Evolutionary conservation across 2,888 invertebrate species (phyloP).

Genomic region (Dermolepida albohirtum): DNA sequence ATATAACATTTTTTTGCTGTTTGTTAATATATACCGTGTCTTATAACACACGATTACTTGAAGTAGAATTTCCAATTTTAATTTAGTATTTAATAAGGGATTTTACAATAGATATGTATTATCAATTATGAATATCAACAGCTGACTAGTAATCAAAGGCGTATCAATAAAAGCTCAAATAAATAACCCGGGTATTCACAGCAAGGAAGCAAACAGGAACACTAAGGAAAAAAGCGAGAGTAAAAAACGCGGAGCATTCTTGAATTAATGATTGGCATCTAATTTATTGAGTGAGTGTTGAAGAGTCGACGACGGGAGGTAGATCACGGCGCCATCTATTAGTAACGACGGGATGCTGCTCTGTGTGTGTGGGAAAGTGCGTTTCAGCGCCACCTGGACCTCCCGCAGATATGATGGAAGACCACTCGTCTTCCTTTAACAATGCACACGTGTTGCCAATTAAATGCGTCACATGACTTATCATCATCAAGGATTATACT

Average conservation of each 20-base stretch:
- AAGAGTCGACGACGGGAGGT: conserved; percentile 59
- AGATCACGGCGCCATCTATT: conserved; percentile 62
- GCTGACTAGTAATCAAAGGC: conserved; percentile 21
- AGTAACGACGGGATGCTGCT: conserved; percentile 56
- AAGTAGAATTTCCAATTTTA: too few relatives aligned
- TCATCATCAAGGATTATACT: conserved; percentile 37
- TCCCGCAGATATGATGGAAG: conserved; percentile 59
- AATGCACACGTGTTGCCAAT: conserved; percentile 54
- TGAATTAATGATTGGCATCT: conserved; percentile 50
- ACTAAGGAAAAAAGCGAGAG: conserved; percentile 21
- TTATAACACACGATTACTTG: too few relatives aligned
- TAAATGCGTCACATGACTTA: conserved; percentile 53
- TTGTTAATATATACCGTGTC: too few relatives aligned
- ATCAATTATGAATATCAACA: not conserved
- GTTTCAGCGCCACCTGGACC: conserved; percentile 61
- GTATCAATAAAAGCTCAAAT: conserved; percentile 31
- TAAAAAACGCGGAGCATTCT: conserved; percentile 37
- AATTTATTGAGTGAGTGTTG: conserved; percentile 56
- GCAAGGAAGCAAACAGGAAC: conserved; percentile 20
- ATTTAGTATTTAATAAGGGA: too few relatives aligned
- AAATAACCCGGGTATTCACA: conserved; percentile 21
- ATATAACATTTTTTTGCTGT: too few relatives aligned
- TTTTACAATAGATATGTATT: not conserved
- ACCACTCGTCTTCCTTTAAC: conserved; percentile 54
- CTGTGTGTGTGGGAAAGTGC: conserved; percentile 55